These are phyloP conservation scores for Coptotermes formosanus DNA, from an alignment of 1,140 invertebrate genomes.

Conservation along the genomic window DNA sequence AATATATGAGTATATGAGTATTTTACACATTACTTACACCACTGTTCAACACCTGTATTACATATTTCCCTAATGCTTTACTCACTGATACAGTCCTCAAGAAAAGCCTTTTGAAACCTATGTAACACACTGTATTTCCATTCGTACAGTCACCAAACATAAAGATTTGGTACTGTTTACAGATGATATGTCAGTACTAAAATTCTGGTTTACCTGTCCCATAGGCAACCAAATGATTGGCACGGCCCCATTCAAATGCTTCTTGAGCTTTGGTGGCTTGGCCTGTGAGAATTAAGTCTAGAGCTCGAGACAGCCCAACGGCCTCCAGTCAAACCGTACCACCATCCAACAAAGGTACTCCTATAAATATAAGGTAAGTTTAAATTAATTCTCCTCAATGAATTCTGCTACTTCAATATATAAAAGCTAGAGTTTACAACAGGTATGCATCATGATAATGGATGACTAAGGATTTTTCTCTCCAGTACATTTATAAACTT, in stretches of 20 bases:
- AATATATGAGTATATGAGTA: too few relatives aligned
- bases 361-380: slow-evolving; percentile 47
- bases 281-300: slow-evolving; percentile 87
- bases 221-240: slow-evolving; percentile 70
- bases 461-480: not conserved
- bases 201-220: slow-evolving; percentile 63
- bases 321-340: slow-evolving; percentile 76
- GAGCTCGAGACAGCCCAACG: slow-evolving; percentile 76
- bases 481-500: too few relatives aligned
- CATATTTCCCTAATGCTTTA: too few relatives aligned
- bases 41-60: too few relatives aligned
- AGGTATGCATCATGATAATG: not conserved
- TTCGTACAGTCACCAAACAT: too few relatives aligned
- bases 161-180: too few relatives aligned
- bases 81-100: too few relatives aligned
- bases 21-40: too few relatives aligned
- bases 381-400: not conserved
- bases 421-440: not conserved
- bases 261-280: slow-evolving; percentile 71
- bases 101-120: too few relatives aligned
- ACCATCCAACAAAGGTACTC: slow-evolving; percentile 78
- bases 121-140: too few relatives aligned
- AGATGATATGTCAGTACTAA: not conserved
- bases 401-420: not conserved
- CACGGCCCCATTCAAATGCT: slow-evolving; percentile 76